A percentile compares a stretch with the other conserved stretches of the same genome.
phyloP scores from a whole-genome alignment of 2,797 vertebrate species.

The Macrochelys suwanniensis region DNA sequence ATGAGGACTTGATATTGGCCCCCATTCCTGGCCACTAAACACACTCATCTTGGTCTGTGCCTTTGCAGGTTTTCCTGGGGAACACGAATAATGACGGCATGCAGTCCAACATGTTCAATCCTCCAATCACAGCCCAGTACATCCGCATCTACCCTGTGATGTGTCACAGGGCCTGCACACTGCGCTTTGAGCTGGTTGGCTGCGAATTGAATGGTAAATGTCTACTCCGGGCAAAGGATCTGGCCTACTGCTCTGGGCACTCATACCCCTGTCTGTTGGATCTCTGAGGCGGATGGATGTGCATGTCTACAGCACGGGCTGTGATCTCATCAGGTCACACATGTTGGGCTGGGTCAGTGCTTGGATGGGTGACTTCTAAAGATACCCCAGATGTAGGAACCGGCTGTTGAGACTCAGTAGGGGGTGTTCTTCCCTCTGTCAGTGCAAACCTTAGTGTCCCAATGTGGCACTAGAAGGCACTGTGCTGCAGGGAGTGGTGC shows the following conservation, averaged over 20 bases:
- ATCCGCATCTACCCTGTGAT: conserved; percentile 90
- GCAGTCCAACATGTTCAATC: conserved; percentile 89
- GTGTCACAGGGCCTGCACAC: conserved; percentile 90
- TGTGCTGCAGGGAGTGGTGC: neutral
- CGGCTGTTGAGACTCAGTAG: neutral
- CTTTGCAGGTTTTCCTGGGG: conserved; percentile 88
- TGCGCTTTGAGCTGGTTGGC: conserved; percentile 96
- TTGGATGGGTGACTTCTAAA: neutral
- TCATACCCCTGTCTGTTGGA: rapidly evolving
- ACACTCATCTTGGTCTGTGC: neutral
- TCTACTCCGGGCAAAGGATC: rapidly evolving
- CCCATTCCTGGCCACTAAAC: neutral
- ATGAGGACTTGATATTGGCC: neutral
- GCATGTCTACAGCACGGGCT: neutral
- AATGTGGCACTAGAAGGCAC: neutral
- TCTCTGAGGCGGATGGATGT: neutral
- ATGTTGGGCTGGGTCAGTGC: neutral
- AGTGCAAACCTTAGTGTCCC: neutral
- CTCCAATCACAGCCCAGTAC: conserved; percentile 88
- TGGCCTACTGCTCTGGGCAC: too few relatives aligned
- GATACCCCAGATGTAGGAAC: neutral
- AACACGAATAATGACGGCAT: conserved; percentile 89
- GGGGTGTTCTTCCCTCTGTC: neutral
- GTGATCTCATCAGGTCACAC: neutral
- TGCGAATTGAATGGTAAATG: conserved; percentile 94